A percentile compares a stretch with the other conserved stretches of the same genome.
Evolutionary conservation across 2,113 vertebrate genomes (phyloP).

Genomic region (Rattus norvegicus): DNA sequence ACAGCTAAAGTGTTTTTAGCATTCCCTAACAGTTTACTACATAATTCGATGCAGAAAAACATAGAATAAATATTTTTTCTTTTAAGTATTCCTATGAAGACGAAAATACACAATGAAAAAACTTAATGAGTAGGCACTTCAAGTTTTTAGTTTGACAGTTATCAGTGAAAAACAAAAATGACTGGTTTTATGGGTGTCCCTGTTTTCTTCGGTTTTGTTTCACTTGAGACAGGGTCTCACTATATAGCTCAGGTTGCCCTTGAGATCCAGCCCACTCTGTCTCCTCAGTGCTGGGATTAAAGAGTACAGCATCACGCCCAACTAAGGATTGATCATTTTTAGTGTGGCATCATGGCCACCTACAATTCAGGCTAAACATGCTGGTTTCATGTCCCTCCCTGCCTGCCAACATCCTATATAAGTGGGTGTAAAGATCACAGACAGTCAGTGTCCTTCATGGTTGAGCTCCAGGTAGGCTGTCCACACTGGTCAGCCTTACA

Average conservation of each 20-base stretch:
- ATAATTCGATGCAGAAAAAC: constrained; percentile 15
- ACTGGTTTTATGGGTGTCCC: not conserved
- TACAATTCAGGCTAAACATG: not conserved
- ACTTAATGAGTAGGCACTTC: constrained; percentile 5
- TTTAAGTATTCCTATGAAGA: constrained; percentile 2
- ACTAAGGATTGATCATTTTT: not conserved
- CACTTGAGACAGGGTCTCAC: not conserved
- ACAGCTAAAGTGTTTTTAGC: constrained; percentile 46
- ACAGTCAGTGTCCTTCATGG: not conserved
- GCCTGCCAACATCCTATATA: not conserved
- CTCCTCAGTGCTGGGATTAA: not conserved
- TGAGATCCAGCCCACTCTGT: not conserved
- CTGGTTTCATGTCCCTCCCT: not conserved
- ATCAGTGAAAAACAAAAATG: constrained; percentile 26
- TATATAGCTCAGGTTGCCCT: not conserved
- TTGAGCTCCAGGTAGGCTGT: not conserved
- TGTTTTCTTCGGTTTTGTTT: not conserved
- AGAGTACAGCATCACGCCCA: not conserved
- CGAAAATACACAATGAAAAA: not conserved
- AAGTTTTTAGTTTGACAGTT: constrained; percentile 40
- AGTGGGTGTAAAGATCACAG: not conserved
- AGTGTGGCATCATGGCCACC: constrained; percentile 7
- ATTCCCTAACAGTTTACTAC: constrained; percentile 37
- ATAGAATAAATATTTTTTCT: not conserved
- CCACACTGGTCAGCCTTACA: not conserved